Base-by-base conservation (phyloP, 2,113 vertebrate genomes). In the Phoxinus phoxinus region DNA sequence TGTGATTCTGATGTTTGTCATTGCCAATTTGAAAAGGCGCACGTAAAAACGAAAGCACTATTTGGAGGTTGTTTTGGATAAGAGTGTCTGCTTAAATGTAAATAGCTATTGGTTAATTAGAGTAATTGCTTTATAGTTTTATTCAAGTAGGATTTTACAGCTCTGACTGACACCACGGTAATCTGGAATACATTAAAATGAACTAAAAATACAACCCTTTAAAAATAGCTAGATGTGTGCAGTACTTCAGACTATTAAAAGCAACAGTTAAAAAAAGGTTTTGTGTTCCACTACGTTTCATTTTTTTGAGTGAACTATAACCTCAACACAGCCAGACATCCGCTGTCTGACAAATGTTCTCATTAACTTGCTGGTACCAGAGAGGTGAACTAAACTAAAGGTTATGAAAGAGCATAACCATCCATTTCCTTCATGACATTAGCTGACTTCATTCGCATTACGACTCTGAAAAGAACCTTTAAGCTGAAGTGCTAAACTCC, bases 401-500 rank as follows among this genome's bases (percentile, higher is more conserved):
- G 61, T 69, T 69, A 72, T 72, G 35, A 87, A 77, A 76, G 58
- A 76, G 27, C 63, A 76, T 15, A 53, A 72, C 51, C 56, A 81
- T 79, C 84, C 44, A 35, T 83, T 71, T 65, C 44, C 61, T 46
- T 71, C 51, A 83, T 58, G 75, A 56, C 53, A 44, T 84, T 82
- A 37, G 79, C 74, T 51, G 63, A 84, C 90, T 89, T 75, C 46
- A 63, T 51, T 30, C 84, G 63, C 48, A 41, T 93, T 88, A 83
- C 87, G 90, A 56, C 89, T 46, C 32, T 53, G 67, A 69, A 84
- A 81, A 51, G 41, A 67, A 79, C 83, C 75, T 58, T 76, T 82
- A 88, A 86, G 81, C 84, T 59, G 21, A 78, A 53, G 41, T 30
- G 21, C 53, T 74, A 65, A 78, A 63, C 44, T 71, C 74, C 65